Base-by-base conservation (phyloP, 2,113 vertebrate genomes). In the Chloropsis cyanopogon region DNA sequence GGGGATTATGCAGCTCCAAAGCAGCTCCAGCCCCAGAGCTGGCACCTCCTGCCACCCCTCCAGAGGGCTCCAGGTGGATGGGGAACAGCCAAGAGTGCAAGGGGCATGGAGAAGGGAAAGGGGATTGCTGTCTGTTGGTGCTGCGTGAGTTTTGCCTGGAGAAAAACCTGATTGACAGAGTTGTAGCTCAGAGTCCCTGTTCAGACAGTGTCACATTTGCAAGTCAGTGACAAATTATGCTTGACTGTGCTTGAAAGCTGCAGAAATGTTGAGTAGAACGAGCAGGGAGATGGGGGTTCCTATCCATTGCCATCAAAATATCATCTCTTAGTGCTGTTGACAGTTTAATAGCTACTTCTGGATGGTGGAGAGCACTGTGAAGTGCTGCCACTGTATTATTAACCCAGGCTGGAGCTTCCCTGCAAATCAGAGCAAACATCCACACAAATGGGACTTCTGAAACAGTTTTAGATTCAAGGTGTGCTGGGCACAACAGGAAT, bases 321-420 rank as follows among this genome's bases (percentile, higher is more conserved):
- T 95, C 94, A 96, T 96, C 94, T 92, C 75, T 93, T 93, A 93
- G 85, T 49, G 71, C 85, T 93, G 94, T 52, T 96, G 95, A 96
- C 94, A 94, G 87, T 94, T 96, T 95, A 97, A 97, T 95, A 96
- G 92, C 93, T 94, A 81, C 93, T 96, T 88, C 93, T 88, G 92
- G 71, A 44, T 9, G 4, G 47, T 52, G 79, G 75, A 96, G 78
- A 90, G 79, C 82, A 37, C 52, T 83, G 93, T 88, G 86, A 92
- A 96, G 94, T 88, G 78, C 93, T 88, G 93, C 72, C 75, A 64
- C 87, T 90, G 13, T 93, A 46, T 96, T 94, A 96, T 96, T 96
- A 95, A 95, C 82, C 85, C 28, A 0, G 85, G 64, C 82, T 95
- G 75, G 57, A 94, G 93, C 88, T 66, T 94, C 66, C 33, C 93